Evolutionary conservation across 1,140 invertebrate species (phyloP).

Genomic region (Macrocentrus cingulum): DNA sequence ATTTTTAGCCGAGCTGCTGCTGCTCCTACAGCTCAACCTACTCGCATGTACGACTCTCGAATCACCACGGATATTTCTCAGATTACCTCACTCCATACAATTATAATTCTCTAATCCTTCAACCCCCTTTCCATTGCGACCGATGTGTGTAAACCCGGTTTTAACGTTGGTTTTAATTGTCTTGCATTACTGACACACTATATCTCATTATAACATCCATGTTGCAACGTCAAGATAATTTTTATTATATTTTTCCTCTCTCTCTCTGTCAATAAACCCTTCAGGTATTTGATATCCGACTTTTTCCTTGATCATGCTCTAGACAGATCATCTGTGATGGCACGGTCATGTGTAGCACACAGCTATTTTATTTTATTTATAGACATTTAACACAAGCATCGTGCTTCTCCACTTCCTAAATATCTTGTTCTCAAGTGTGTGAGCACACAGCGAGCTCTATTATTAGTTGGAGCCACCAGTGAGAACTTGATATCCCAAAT

Average conservation of each 20-base stretch:
- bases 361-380: constrained; percentile 34
- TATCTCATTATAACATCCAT: constrained; percentile 25
- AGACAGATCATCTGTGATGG: no score
- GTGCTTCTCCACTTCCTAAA: background rate
- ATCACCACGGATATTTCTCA: constrained; percentile 22
- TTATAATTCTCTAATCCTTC: constrained; percentile 22
- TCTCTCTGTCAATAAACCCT: no score
- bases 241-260: no score
- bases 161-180: constrained; percentile 29
- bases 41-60: background rate
- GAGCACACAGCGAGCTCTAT: constrained; percentile 5
- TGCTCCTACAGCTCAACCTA: background rate
- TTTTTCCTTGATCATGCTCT: background rate
- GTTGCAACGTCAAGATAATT: no score
- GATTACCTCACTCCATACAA: constrained; percentile 21
- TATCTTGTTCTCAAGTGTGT: constrained; percentile 14
- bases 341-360: background rate
- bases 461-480: constrained; percentile 8
- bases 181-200: constrained; percentile 24
- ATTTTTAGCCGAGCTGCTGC: constrained; percentile 24
- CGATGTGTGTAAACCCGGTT: background rate
- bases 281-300: no score
- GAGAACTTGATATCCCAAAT: constrained; percentile 8
- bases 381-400: constrained; percentile 22
- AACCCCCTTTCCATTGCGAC: background rate